These are phyloP conservation scores for Ochropleura leucogaster DNA, from an alignment of 2,888 invertebrate species.

Conservation along the genomic window DNA sequence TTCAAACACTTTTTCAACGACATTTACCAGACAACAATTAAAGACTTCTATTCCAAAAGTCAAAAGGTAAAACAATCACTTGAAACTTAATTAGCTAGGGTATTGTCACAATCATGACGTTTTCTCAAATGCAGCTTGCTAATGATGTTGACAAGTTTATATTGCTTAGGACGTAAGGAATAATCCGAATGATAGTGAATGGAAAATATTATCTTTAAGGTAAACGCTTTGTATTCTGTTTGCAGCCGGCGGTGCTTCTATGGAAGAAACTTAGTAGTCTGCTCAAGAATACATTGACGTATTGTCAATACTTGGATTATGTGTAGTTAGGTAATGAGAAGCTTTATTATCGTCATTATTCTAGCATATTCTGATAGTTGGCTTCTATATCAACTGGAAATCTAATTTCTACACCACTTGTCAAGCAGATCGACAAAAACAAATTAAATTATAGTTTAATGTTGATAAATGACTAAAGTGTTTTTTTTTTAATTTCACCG, in stretches of 20 bases:
- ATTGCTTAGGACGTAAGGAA: conserved; percentile 41
- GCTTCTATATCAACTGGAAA: neutral
- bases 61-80: neutral
- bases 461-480: too few species aligned
- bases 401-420: too few species aligned
- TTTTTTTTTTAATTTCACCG: too few species aligned
- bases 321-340: conserved; percentile 14
- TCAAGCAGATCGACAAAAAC: neutral
- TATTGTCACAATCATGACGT: conserved; percentile 44
- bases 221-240: conserved; percentile 38
- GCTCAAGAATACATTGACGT: conserved; percentile 26
- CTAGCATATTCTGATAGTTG: neutral
- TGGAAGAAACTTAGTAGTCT: conserved; percentile 41
- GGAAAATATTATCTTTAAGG: conserved; percentile 47
- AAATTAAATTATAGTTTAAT: too few species aligned
- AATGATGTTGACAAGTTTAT: conserved; percentile 28
- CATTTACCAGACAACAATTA: neutral
- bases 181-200: conserved; percentile 49
- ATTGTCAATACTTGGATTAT: conserved; percentile 15
- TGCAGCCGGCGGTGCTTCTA: conserved; percentile 39
- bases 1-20: conserved; percentile 9
- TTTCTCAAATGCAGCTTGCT: conserved; percentile 20
- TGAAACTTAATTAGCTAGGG: neutral
- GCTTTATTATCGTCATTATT: neutral
- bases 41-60: neutral